Conservation (phyloP, 2,113 vertebrate genomes). For the Ramphastos sulfuratus region DNA sequence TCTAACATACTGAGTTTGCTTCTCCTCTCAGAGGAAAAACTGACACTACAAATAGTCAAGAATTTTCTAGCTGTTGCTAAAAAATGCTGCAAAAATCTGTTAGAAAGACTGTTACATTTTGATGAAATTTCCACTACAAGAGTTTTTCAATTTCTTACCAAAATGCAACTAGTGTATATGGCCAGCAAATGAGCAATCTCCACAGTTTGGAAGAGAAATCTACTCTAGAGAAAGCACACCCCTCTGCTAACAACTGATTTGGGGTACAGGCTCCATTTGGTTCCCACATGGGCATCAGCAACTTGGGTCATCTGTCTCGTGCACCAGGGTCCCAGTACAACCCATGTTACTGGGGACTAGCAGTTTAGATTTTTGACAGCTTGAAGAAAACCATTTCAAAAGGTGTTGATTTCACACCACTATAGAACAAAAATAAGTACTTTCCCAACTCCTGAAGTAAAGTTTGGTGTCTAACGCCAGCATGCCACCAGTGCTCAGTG, state of each 20-base stretch:
- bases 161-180: neutral
- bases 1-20: neutral
- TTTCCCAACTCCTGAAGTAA: neutral
- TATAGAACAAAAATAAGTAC: neutral
- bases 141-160: neutral
- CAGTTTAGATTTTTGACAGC: neutral
- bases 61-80: neutral
- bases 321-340: neutral
- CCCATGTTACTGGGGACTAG: accelerated
- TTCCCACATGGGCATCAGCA: neutral
- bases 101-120: neutral
- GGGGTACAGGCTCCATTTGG: neutral
- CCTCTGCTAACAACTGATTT: neutral
- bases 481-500: neutral
- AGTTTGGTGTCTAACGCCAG: neutral
- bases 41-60: accelerated
- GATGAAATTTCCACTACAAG: neutral
- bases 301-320: neutral
- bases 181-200: neutral
- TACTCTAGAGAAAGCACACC: neutral
- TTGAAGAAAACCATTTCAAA: neutral
- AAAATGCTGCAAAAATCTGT: neutral
- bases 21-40: neutral
- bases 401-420: neutral
- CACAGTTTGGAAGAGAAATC: neutral